A percentile compares a stretch with the other conserved stretches of the same genome.
phyloP scores from a whole-genome alignment of 2,797 vertebrate genomes.

The Eremophila alpestris region DNA sequence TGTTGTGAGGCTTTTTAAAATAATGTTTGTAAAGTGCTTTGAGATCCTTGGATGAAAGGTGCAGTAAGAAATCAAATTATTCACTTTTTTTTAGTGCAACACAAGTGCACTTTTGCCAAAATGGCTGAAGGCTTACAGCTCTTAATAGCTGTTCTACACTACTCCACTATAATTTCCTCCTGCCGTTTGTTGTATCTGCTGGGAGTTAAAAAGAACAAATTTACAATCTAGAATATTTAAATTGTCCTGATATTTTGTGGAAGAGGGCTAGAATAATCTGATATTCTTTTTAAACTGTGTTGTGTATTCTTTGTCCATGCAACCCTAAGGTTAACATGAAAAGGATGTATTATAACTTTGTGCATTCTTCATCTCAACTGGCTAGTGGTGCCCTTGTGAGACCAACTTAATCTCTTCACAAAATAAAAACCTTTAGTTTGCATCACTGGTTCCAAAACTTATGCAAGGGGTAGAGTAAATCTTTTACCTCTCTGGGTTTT shows the following conservation, averaged over 20 bases:
- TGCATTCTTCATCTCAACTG: neutral
- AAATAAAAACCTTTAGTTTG: neutral
- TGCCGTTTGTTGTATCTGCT: neutral
- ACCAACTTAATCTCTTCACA: neutral
- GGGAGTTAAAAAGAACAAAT: neutral
- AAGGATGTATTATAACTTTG: neutral
- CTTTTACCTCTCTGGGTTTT: neutral
- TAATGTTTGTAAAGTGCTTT: slow-evolving; percentile 69
- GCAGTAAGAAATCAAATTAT: slow-evolving; percentile 22
- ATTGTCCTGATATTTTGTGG: neutral
- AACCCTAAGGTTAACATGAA: neutral
- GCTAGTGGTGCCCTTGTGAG: neutral
- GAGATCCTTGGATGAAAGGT: slow-evolving; percentile 68
- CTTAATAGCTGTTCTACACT: neutral
- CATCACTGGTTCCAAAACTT: neutral
- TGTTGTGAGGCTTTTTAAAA: slow-evolving; percentile 63
- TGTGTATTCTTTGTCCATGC: neutral
- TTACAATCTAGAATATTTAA: neutral
- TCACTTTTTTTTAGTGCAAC: neutral
- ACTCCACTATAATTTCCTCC: neutral
- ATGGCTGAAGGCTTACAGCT: slow-evolving; percentile 1
- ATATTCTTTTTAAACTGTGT: neutral
- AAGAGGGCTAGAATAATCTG: neutral
- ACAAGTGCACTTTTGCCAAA: neutral
- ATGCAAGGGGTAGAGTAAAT: neutral